Base-by-base conservation (phyloP, 2,888 invertebrate species). In the Molorchus minor region DNA sequence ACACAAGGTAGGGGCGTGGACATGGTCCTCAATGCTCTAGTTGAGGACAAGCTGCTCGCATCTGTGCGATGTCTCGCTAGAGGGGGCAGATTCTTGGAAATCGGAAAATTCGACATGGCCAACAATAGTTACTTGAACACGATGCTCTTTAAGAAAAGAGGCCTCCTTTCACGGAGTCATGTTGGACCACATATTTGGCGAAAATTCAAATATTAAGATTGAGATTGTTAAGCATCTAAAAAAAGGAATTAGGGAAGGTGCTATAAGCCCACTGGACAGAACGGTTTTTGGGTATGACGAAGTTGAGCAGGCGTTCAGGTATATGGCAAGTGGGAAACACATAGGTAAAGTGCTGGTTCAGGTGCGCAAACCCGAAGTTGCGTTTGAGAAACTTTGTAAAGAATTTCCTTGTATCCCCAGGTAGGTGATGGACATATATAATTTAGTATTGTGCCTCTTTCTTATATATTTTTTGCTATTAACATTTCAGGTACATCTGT, bases 1-100 rank as follows among this genome's bases (percentile, higher is more conserved):
- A 97, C 96, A 0, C 84, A 89, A 5, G 96, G 96, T 7, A 84
- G 84, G 69, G 96, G 96, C 35, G 97, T 98, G 0, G 93, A 98
- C 74, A 82, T 96, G 54, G 92, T 97, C 8, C 81, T 94, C 8
- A 98, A 98, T 79, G 96, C 96, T 0, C 81, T 98, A 41, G 88
- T 96, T 8, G 40, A 41, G 10, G 96, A 98, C 33, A 96, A 96
- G 79, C 20, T 97, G 0, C 85, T 87, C 73, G 91, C 88, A 0
- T 88, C 88, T 0, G 76, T 88, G 0, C 81, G 87, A 1, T 89
- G 88, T 64, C 76, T 89, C 7, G 85, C 83, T 0, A 67, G 68
- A 1, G 81, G 83, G 0, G 88, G 94, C 10, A 83, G 88, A 56
- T 94, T 94, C 79, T 77, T 94, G 47, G 94, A 94, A 81, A 93